A percentile compares a stretch with the other conserved stretches of the same genome.
These are phyloP conservation scores for Drosophila subsilvestris DNA, from an alignment of 2,888 invertebrate species.

Conservation along the genomic window DNA sequence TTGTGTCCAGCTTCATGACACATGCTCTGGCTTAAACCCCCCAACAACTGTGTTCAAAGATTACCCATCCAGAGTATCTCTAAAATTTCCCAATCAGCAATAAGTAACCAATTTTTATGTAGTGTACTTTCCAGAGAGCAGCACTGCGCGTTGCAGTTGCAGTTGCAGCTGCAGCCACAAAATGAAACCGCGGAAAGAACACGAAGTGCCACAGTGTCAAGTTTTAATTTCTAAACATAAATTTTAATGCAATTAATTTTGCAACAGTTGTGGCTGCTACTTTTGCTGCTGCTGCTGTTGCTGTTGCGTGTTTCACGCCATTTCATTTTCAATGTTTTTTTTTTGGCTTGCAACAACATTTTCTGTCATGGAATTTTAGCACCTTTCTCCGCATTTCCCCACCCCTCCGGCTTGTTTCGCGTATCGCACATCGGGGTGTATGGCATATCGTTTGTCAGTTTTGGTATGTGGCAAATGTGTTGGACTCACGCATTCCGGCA, in stretches of 20 bases:
- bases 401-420: conserved; percentile 21
- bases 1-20: too few species aligned
- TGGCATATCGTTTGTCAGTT: conserved; percentile 42
- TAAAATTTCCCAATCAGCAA: too few species aligned
- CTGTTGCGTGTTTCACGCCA: conserved; percentile 62
- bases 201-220: conserved; percentile 16
- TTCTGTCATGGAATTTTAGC: conserved; percentile 59
- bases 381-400: conserved; percentile 51
- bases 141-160: conserved; percentile 7
- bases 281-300: conserved; percentile 19
- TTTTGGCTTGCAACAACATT: conserved; percentile 16
- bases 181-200: conserved; percentile 29
- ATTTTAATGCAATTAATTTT: conserved; percentile 66
- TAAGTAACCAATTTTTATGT: conserved; percentile 15
- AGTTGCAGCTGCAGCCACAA: conserved; percentile 37
- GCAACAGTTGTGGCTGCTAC: conserved; percentile 29
- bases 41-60: too few species aligned
- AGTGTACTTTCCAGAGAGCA: conserved; percentile 47
- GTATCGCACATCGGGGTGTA: conserved; percentile 10
- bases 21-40: too few species aligned
- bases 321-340: conserved; percentile 44
- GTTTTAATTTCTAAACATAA: conserved; percentile 52
- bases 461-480: conserved; percentile 60
- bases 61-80: neutral
- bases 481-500: conserved; percentile 38